A percentile compares a stretch with the other conserved stretches of the same genome.
Conservation (phyloP, 2,888 invertebrate genomes). For the Sphaerophoria taeniata region DNA sequence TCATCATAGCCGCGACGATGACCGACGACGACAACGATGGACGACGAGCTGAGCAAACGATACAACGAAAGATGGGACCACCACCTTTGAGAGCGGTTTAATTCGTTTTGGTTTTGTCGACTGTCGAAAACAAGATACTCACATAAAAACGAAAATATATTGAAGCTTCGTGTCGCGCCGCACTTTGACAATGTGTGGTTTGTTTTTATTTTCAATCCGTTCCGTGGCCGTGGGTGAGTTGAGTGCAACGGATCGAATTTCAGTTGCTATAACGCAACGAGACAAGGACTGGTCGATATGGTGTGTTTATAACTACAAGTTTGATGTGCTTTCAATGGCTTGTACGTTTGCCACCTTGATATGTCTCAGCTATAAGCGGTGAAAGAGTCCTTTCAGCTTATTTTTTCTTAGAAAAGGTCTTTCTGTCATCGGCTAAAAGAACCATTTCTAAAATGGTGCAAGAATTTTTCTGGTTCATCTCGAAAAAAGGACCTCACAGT, state of each 20-base stretch:
- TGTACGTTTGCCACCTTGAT: background rate
- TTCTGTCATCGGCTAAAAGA: no score
- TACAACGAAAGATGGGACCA: conserved; percentile 49
- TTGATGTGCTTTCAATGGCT: background rate
- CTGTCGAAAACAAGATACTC: conserved; percentile 54
- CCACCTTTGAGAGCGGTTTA: conserved; percentile 68
- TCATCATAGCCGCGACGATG: conserved; percentile 22
- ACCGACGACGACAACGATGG: no score
- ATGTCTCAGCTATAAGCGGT: background rate
- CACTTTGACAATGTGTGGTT: conserved; percentile 63
- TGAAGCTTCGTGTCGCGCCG: conserved; percentile 55
- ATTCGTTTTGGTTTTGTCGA: conserved; percentile 70
- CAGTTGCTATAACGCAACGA: conserved; percentile 29
- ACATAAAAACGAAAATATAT: conserved; percentile 69
- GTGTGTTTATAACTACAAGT: conserved; percentile 12
- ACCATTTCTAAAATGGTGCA: no score
- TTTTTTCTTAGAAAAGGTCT: background rate
- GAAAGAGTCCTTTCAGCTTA: background rate
- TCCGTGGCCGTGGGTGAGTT: conserved; percentile 50
- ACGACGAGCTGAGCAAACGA: background rate
- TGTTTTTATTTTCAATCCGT: conserved; percentile 52
- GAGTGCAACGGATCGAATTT: conserved; percentile 68
- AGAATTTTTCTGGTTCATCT: no score
- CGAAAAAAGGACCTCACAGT: no score
- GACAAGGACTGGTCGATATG: background rate